phyloP scores from a whole-genome alignment of 64 coral and sea anemone genomes.

The Pocillopora damicornis region DNA sequence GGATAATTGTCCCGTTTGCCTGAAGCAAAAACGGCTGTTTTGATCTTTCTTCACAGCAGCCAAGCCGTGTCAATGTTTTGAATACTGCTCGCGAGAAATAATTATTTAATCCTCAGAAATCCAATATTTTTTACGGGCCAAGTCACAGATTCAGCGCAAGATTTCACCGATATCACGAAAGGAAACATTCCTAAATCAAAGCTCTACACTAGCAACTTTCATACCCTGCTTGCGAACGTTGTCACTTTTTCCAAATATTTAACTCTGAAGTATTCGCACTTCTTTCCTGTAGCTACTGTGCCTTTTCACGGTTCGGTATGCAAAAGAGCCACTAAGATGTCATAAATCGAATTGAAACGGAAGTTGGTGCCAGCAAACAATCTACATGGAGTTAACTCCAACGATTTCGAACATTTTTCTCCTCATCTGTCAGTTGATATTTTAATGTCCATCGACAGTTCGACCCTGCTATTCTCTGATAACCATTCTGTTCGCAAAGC shows the following conservation, averaged over 20 bases:
- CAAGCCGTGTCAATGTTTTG: not conserved
- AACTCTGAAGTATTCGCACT: too few relatives aligned
- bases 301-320: too few relatives aligned
- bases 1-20: conserved; percentile 13
- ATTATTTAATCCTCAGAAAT: not conserved
- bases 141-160: not conserved
- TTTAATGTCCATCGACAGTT: conserved; percentile 21
- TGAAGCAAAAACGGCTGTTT: not conserved
- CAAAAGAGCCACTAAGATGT: too few relatives aligned
- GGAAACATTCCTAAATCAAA: not conserved
- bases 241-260: too few relatives aligned
- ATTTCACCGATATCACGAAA: not conserved
- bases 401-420: not conserved
- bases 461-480: conserved; percentile 3
- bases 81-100: not conserved
- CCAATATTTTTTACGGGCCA: conserved; percentile 5
- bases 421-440: not conserved
- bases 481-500: not conserved
- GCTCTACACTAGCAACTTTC: too few relatives aligned
- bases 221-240: not conserved
- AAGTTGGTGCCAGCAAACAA: not conserved
- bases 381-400: not conserved
- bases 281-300: too few relatives aligned
- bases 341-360: not conserved
- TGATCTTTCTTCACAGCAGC: not conserved